Base-by-base conservation (phyloP, 2,797 vertebrate species). In the Sitta carolinensis region DNA sequence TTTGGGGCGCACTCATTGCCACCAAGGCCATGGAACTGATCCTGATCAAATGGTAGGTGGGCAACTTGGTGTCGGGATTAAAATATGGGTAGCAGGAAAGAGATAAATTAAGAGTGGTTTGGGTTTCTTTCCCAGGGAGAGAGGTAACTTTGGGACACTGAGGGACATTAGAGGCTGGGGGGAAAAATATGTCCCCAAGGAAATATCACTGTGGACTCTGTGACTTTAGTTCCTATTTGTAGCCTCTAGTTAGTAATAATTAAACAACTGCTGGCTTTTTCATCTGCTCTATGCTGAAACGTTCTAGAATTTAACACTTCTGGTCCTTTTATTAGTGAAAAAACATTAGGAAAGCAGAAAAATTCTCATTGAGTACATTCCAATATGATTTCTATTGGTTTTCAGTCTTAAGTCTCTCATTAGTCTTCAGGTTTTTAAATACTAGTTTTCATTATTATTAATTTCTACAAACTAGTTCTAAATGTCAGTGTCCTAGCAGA, bases 1-100 rank as follows among this genome's bases (percentile, higher is more conserved):
- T 27, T 50, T 0, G 0, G n/a, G 48, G 15, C 5, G 13, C 10
- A 3, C 43, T 15, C 13, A 0, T 10, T 21, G 51, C 72, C 66
- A 43, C 36, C 48, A 1, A 2, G 36, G 36, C 16, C 63, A 10
- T 29, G 48, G 63, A 64, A 16, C 14, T 16, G 16, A 19, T 64
- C 55, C 36, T 30, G 23, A 8, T 34, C 32, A 57, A 61, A 34
- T 9, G 30, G 4, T 25, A 11, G 38, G 14, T 5, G 7, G 62
- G 69, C 77, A 57, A 26, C 10, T 30, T 0, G 0, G 7, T 21
- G 54, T 17, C 59, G 38, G 16, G 18, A 63, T 26, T 63, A 21
- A 52, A 63, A 63, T 80, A 43, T 48, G 40, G 7, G 21, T 51
- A 29, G 21, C 13, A 29, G 5, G 23, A 5, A 29, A 29, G 7